Base-by-base conservation (phyloP, 2,888 invertebrate species). In the Mechanitis mazaeus region DNA sequence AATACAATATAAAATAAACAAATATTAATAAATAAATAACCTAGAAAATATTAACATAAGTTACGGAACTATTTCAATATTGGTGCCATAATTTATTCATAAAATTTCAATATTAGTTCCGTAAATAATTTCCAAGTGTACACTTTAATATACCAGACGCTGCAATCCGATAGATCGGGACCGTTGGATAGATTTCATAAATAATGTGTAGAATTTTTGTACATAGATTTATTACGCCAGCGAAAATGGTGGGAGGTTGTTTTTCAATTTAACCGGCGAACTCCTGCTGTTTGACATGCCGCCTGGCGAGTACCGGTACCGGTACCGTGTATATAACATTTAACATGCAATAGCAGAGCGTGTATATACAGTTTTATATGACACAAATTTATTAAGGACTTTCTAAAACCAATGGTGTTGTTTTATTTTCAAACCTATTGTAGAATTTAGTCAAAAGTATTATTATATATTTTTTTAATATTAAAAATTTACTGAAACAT, bases 241-340 rank as follows among this genome's bases (percentile, higher is more conserved):
- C 87, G 87, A 90, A 90, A 90, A 89, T 90, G 86, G 87, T 85
- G 85, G 88, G 89, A 89, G 90, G 89, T 90, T 89, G 90, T 91
- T 91, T 90, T 91, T 90, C 91, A 90, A 91, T 91, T 91, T 88
- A 85, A 86, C 85, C 78, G 80, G 77, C 71, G 90, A 78, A 74
- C 80, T 79, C 91, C 91, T 75, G 91, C 91, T 89, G 91, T 78
- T 80, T 80, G 84, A 85, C 86, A 84, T 75, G 85, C 84, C 83
- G 86, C 85, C 80, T 75, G 84, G 80, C 81, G 80, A 73, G 74
- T 71, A 62, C 58, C 65, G 68, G 72, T 70, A 67, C 72, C 71
- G 74, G 73, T 57, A 45, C 55, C 46, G 56, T 57, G 55, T 62
- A 62, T 54, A 60, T 58, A 64, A 59, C 47, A 45, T 57, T 56